Evolutionary conservation across 2,113 vertebrate species (phyloP).

Genomic region (Todiramphus chloris): DNA sequence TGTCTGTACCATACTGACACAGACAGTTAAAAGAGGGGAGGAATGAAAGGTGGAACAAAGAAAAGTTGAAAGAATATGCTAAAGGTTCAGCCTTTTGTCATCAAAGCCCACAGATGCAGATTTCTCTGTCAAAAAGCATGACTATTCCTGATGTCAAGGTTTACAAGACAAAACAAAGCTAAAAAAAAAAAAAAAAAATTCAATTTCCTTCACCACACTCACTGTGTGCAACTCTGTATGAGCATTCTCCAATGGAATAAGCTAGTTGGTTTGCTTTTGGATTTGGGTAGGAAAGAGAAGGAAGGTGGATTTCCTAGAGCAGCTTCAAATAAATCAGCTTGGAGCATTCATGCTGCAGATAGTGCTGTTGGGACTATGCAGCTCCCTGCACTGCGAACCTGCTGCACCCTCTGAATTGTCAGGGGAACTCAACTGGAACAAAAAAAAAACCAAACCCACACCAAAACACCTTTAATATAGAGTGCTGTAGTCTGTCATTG

Average conservation of each 20-base stretch:
- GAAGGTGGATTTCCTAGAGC: not conserved
- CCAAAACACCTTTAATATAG: not conserved
- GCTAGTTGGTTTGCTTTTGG: not conserved
- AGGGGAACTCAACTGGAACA: not conserved
- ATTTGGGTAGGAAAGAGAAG: not conserved
- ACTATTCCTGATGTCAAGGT: not conserved
- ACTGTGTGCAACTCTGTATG: too few relatives aligned
- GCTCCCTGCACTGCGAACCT: not conserved
- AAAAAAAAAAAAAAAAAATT: not conserved
- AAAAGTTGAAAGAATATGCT: not conserved
- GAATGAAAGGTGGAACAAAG: not conserved
- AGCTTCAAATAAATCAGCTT: not conserved
- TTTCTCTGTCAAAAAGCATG: not conserved
- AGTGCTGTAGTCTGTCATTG: not conserved
- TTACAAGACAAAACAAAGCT: not conserved
- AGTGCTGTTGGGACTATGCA: not conserved
- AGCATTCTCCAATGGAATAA: not conserved
- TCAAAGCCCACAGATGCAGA: not conserved
- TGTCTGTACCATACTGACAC: not conserved
- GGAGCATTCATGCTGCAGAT: accelerated
- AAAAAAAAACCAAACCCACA: not conserved
- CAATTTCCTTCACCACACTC: not conserved
- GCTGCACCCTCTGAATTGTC: not conserved
- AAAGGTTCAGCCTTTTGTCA: not conserved
- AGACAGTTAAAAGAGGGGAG: not conserved